Percentiles rank a stretch among this genome's conserved stretches.
phyloP scores from a whole-genome alignment of 2,113 vertebrate genomes.

The Corynorhinus townsendii region DNA sequence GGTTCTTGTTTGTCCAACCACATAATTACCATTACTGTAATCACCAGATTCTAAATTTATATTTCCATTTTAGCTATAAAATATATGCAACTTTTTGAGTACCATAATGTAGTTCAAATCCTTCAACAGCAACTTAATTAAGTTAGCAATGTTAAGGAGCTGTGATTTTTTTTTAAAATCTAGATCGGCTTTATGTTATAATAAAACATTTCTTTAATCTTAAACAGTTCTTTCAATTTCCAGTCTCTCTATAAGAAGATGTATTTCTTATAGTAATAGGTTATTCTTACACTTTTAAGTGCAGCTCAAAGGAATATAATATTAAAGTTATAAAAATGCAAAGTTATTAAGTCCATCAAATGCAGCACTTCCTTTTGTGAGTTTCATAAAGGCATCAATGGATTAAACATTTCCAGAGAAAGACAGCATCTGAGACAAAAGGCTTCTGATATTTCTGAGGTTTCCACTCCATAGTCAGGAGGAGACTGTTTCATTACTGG shows the following conservation, averaged over 20 bases:
- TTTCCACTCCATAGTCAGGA: background rate
- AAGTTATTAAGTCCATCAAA: constrained; percentile 25
- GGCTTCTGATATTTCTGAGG: background rate
- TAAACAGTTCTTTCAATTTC: constrained; percentile 6
- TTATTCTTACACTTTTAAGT: constrained; percentile 15
- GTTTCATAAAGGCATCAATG: background rate
- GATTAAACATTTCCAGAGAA: background rate
- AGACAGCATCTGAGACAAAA: background rate
- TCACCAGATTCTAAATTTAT: background rate
- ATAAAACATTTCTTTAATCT: background rate
- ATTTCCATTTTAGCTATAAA: constrained; percentile 9
- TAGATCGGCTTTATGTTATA: background rate
- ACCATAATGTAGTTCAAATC: background rate
- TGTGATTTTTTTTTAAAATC: constrained; percentile 2
- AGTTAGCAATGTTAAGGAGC: constrained; percentile 5
- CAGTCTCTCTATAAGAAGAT: background rate
- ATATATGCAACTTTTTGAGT: background rate
- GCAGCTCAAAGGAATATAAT: background rate
- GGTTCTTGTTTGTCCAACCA: background rate
- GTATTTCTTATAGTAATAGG: background rate
- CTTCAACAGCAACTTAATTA: constrained; percentile 13
- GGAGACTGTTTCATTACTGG: background rate
- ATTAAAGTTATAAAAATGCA: constrained; percentile 40
- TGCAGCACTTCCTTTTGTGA: constrained; percentile 20
- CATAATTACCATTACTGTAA: background rate